Evolutionary conservation across 2,113 vertebrate genomes (phyloP).

Genomic region (Heterocephalus glaber): DNA sequence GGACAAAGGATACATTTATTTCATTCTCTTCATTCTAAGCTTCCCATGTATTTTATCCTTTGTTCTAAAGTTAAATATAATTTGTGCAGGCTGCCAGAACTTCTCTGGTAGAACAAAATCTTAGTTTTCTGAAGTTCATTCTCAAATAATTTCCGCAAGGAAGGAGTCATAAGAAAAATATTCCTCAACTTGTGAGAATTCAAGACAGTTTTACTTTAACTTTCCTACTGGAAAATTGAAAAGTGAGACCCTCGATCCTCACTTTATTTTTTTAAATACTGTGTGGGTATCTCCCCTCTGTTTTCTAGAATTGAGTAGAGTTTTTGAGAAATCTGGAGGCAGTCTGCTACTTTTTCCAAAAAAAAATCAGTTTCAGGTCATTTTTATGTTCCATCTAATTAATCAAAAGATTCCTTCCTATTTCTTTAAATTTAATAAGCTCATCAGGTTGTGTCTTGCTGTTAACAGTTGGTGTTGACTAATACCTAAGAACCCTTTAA

Average conservation of each 20-base stretch:
- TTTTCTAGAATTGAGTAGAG: neutral
- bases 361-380: neutral
- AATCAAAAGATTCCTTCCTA: neutral
- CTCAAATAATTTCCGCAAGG: constrained; percentile 16
- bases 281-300: neutral
- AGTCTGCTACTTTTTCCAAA: neutral
- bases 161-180: neutral
- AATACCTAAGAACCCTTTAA: neutral
- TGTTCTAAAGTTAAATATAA: neutral
- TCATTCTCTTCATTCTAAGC: neutral
- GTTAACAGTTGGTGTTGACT: neutral
- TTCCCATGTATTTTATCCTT: neutral
- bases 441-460: neutral
- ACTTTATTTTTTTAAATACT: neutral
- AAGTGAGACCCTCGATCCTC: neutral
- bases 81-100: neutral
- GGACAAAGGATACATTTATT: neutral
- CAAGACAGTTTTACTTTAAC: neutral
- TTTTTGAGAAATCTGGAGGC: neutral
- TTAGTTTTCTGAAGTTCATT: constrained; percentile 18
- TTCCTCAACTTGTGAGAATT: neutral
- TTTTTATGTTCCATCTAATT: neutral
- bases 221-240: neutral
- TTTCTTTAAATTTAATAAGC: neutral
- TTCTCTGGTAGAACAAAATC: neutral